These are phyloP conservation scores for Uromys caudimaculatus DNA, from an alignment of 2,797 vertebrate genomes.

Conservation along the genomic window DNA sequence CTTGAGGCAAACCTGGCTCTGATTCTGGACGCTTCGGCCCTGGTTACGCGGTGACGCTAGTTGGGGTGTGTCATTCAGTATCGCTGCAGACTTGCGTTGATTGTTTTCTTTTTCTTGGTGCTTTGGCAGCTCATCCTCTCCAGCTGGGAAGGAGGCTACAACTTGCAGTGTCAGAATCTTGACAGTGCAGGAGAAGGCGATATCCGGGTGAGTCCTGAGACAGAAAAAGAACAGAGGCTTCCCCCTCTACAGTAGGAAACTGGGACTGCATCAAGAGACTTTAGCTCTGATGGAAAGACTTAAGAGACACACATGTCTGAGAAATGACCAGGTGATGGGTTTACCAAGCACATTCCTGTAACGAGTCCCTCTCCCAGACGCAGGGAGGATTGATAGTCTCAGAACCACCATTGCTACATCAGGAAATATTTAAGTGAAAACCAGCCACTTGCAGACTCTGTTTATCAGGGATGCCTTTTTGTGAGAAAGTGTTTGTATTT, in stretches of 20 bases:
- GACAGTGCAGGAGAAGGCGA: constrained; percentile 90
- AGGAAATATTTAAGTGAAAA: neutral
- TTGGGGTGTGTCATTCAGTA: neutral
- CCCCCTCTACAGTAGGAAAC: neutral
- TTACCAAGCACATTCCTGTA: rapidly evolving
- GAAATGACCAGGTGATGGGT: rapidly evolving
- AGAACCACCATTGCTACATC: no score
- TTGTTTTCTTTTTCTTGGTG: constrained; percentile 46
- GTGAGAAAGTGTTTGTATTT: neutral
- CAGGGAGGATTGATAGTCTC: neutral
- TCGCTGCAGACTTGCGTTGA: neutral
- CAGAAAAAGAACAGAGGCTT: rapidly evolving
- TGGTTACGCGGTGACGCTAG: neutral
- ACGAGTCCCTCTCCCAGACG: neutral
- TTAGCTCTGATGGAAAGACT: neutral
- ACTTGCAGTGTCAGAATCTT: constrained; percentile 92
- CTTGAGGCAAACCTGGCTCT: neutral
- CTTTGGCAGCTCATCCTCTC: constrained; percentile 90
- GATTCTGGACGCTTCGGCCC: neutral
- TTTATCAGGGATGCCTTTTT: neutral
- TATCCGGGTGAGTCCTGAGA: constrained; percentile 88
- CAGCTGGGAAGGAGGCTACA: constrained; percentile 92
- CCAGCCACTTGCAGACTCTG: neutral
- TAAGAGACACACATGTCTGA: neutral
- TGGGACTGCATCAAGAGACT: neutral